phyloP scores from a whole-genome alignment of 2,888 invertebrate species.

The Acrocyrtus sp. region DNA sequence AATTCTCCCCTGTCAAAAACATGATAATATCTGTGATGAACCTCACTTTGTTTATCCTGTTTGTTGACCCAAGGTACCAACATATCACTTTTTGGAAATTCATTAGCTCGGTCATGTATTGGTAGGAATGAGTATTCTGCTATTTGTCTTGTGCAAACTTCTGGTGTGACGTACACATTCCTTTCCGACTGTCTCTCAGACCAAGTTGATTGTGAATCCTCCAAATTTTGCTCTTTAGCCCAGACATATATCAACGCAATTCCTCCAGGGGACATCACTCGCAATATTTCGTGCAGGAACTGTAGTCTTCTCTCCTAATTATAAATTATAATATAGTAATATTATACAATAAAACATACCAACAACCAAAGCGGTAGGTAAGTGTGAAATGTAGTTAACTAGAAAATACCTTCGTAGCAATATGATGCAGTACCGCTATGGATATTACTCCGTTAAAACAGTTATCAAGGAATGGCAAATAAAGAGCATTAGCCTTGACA shows the following conservation, averaged over 20 bases:
- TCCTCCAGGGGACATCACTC: slow-evolving; percentile 80
- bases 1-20: slow-evolving; percentile 90
- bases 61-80: slow-evolving; percentile 91
- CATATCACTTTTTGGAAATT: slow-evolving; percentile 89
- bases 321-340: too few relatives aligned
- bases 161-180: slow-evolving; percentile 64
- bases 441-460: slow-evolving; percentile 86
- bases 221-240: slow-evolving; percentile 88
- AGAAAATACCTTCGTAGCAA: slow-evolving; percentile 78
- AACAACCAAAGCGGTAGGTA: too few relatives aligned
- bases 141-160: slow-evolving; percentile 5
- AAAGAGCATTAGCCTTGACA: slow-evolving; percentile 80
- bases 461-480: slow-evolving; percentile 75
- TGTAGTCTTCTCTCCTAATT: slow-evolving; percentile 77
- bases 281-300: slow-evolving; percentile 80
- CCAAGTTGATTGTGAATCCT: slow-evolving; percentile 76
- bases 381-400: too few relatives aligned
- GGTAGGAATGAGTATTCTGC: slow-evolving; percentile 70
- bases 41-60: slow-evolving; percentile 65
- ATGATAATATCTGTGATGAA: slow-evolving; percentile 89
- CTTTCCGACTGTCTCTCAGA: slow-evolving; percentile 71
- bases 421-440: slow-evolving; percentile 97
- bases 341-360: too few relatives aligned
- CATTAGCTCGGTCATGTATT: slow-evolving; percentile 89
- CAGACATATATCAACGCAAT: slow-evolving; percentile 91